Evolutionary conservation across 2,888 invertebrate genomes (phyloP), one percentile per base, ranked within the genome.

Genomic region (Hypercompe scribonia): DNA sequence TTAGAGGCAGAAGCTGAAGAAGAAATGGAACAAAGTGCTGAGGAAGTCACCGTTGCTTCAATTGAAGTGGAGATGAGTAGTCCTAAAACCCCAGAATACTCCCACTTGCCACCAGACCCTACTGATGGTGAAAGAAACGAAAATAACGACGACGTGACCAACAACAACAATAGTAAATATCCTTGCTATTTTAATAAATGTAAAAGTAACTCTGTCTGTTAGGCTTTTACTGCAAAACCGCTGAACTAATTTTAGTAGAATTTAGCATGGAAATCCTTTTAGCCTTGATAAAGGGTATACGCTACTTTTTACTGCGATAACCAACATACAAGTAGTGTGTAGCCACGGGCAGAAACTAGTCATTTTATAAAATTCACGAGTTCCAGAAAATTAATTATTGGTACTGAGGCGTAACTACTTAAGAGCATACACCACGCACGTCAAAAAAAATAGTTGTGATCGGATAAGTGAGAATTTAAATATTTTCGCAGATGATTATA

Each of bases 41-140:
- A 73, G 78, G 84, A 89, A 34, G 86, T 81, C 15, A 79, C 84
- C 2, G 42, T 79, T 2, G 84, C 79, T 42, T 79, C 86, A 0
- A 79, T 82, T 0, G 91, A 92, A 54, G 91, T 90, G 7, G 91
- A 92, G 65, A 75, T 92, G 58, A 90, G 89, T 78, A 95, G 95
- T 77, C 94, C 94, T 2, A 91, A 90, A 76, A 87, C 93, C 28
- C 91, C 93, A 1, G 95, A 95, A 70, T 95, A 94, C 86, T 87
- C 94, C 0, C 95, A 95, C 73, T 81, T 94, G 34, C 95, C 95
- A 11, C 94, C 95, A 0, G 94, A 94, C 81, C 95, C 95, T 10
- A 84, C 84, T 28, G 90, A 89, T 7, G 78, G 74, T 3, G 88
- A 88, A 5, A 86, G 86, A 42, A 81, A 71, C 65, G 81, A 84